A percentile compares a stretch with the other conserved stretches of the same genome.
These are phyloP conservation scores for Dromaius novaehollandiae DNA, from an alignment of 2,113 vertebrate species.

Conservation along the genomic window DNA sequence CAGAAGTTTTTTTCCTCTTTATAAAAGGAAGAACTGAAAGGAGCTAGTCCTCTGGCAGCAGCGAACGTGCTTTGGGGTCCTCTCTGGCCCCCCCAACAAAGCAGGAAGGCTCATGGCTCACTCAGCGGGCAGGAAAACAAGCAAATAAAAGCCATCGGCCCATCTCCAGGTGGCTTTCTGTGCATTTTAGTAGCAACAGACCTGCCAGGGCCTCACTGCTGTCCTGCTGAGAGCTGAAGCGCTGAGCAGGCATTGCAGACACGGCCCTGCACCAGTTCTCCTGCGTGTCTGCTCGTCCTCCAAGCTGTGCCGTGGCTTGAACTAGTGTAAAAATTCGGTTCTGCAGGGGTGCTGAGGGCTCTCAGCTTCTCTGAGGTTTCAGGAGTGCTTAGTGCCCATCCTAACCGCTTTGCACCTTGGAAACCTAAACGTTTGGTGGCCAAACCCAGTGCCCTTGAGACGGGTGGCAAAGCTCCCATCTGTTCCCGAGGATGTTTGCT, in stretches of 20 bases:
- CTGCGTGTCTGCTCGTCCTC: background rate
- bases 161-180: slow-evolving; percentile 1
- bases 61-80: background rate
- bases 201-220: background rate
- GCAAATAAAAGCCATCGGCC: background rate
- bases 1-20: background rate
- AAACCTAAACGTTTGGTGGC: background rate
- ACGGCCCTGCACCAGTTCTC: background rate
- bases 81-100: background rate
- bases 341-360: background rate
- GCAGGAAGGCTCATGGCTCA: background rate
- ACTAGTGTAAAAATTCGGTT: background rate
- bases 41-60: background rate
- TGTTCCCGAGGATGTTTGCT: background rate
- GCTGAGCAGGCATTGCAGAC: background rate
- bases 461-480: background rate
- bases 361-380: background rate
- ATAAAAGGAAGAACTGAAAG: background rate
- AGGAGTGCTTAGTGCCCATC: background rate
- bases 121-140: background rate
- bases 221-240: background rate
- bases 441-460: background rate
- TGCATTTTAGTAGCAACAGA: background rate
- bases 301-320: rapidly evolving
- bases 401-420: background rate